Conservation (phyloP, 2,113 vertebrate genomes). For the Callaeas wilsoni region DNA sequence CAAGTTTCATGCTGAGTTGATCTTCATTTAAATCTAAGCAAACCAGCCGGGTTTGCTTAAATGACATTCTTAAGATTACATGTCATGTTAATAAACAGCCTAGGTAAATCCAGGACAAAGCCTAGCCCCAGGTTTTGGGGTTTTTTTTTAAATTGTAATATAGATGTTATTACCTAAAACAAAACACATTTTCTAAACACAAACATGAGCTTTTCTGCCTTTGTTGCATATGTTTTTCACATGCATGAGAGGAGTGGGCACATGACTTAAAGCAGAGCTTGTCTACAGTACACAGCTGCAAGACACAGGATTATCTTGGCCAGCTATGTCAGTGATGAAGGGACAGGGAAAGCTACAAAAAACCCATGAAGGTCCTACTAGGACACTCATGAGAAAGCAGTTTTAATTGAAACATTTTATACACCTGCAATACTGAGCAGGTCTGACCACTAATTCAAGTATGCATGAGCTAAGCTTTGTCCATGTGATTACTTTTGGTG, state of each 20-base stretch:
- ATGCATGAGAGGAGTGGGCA: neutral
- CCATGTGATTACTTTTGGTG: neutral
- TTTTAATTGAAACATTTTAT: neutral
- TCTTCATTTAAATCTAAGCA: neutral
- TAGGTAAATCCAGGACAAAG: neutral
- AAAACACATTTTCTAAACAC: neutral
- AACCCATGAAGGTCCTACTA: neutral
- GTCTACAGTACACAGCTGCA: neutral
- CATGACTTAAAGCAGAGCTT: accelerated
- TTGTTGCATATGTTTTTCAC: neutral
- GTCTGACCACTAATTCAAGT: neutral
- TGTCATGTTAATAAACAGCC: neutral
- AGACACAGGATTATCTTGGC: neutral
- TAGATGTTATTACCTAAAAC: neutral
- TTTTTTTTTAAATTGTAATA: neutral
- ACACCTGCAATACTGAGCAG: neutral
- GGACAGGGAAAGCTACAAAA: neutral
- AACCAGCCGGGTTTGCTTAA: neutral
- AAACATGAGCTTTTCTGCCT: neutral
- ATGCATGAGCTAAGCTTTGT: neutral
- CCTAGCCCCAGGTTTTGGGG: neutral
- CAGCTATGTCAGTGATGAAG: neutral
- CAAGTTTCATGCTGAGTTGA: neutral
- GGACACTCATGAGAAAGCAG: neutral
- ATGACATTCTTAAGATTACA: neutral